A percentile compares a stretch with the other conserved stretches of the same genome.
Conservation (phyloP, 2,888 invertebrate genomes). For the Operophtera brumata region DNA sequence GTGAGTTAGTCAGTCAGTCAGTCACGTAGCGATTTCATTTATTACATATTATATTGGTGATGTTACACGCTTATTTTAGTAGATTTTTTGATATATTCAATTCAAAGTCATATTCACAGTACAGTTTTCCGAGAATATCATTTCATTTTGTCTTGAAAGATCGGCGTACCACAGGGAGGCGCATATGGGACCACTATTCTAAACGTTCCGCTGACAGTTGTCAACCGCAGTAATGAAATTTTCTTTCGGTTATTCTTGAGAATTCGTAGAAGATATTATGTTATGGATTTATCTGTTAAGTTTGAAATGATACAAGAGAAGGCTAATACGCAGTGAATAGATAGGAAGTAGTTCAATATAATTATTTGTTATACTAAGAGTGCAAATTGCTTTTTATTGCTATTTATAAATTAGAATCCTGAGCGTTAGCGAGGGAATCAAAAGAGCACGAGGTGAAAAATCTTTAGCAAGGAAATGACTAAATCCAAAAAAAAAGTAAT, state of each 20-base stretch:
- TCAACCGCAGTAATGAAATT: conserved; percentile 26
- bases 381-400: no score
- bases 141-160: conserved; percentile 21
- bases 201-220: conserved; percentile 22
- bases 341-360: no score
- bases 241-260: conserved; percentile 20
- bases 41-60: no score
- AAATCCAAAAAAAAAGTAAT: no score
- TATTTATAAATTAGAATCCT: neutral
- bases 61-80: no score
- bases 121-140: conserved; percentile 15
- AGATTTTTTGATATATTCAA: neutral
- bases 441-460: neutral
- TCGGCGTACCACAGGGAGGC: conserved; percentile 22
- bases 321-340: no score
- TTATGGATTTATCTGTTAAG: neutral
- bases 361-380: no score
- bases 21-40: no score
- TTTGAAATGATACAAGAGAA: neutral
- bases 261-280: conserved; percentile 9
- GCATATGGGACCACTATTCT: conserved; percentile 25
- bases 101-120: conserved; percentile 4
- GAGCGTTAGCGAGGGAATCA: neutral
- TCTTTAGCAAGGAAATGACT: no score
- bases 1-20: no score